phyloP scores from a whole-genome alignment of 1,140 invertebrate genomes.

The Drosophila jambulina region DNA sequence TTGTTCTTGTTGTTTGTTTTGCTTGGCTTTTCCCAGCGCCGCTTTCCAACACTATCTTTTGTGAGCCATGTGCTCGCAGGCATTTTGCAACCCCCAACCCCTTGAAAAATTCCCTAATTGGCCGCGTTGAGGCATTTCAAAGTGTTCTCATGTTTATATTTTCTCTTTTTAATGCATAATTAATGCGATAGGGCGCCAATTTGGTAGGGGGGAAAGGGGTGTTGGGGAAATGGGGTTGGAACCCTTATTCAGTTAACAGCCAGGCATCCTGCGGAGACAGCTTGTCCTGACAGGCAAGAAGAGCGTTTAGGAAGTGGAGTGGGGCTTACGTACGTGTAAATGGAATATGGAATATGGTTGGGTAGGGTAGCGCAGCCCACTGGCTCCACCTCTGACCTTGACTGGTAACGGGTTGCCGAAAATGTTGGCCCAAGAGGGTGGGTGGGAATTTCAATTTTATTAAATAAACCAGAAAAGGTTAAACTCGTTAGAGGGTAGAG shows the following conservation, averaged over 20 bases:
- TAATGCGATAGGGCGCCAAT: slow-evolving; percentile 47
- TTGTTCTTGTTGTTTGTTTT: slow-evolving; percentile 56
- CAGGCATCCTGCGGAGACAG: slow-evolving; percentile 16
- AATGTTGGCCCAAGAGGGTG: not conserved
- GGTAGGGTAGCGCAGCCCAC: not conserved
- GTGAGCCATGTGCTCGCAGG: slow-evolving; percentile 62
- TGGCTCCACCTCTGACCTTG: slow-evolving; percentile 32
- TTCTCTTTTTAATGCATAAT: slow-evolving; percentile 54
- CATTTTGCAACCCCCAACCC: slow-evolving; percentile 7
- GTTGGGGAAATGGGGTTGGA: not conserved
- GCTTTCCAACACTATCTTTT: slow-evolving; percentile 57
- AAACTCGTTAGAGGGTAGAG: not conserved
- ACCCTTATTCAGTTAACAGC: slow-evolving; percentile 25
- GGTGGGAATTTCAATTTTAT: slow-evolving; percentile 2
- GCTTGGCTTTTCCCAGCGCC: slow-evolving; percentile 27
- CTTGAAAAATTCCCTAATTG: slow-evolving; percentile 42
- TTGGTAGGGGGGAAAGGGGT: not conserved
- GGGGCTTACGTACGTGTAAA: slow-evolving; percentile 1
- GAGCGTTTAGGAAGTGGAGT: slow-evolving; percentile 4
- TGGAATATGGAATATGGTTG: slow-evolving; percentile 2
- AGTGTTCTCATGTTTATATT: slow-evolving; percentile 56
- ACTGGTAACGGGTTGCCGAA: slow-evolving; percentile 18
- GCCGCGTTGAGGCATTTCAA: slow-evolving; percentile 43
- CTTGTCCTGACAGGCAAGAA: slow-evolving; percentile 21
- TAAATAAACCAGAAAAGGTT: not conserved